phyloP scores from a whole-genome alignment of 2,113 vertebrate species.

The Chunga burmeisteri region DNA sequence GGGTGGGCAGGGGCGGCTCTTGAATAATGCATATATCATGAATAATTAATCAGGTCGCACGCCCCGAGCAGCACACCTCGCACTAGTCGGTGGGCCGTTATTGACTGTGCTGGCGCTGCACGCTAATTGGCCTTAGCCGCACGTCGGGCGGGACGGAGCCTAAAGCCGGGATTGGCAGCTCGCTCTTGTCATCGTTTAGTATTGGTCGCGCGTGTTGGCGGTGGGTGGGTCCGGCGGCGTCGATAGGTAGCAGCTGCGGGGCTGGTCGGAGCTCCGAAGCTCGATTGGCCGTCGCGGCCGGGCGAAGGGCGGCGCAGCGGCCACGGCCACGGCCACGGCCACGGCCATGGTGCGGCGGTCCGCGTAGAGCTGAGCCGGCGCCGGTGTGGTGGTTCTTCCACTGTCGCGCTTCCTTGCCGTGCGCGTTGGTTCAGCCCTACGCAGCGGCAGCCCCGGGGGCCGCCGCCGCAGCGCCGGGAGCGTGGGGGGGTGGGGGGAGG shows the following conservation, averaged over 20 bases:
- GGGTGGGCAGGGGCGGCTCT: too few relatives aligned
- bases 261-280: fast-evolving
- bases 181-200: background rate
- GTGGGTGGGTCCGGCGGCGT: background rate
- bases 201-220: background rate
- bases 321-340: background rate
- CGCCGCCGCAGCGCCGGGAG: background rate
- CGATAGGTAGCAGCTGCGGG: background rate
- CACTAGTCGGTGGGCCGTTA: background rate
- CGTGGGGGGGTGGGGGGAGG: too few relatives aligned
- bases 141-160: background rate
- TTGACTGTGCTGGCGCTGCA: fast-evolving
- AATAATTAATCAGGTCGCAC: background rate
- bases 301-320: background rate
- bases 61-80: background rate
- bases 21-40: fast-evolving
- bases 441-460: background rate
- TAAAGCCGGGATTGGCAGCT: background rate
- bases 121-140: background rate
- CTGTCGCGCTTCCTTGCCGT: background rate
- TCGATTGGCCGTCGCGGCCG: background rate
- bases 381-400: background rate
- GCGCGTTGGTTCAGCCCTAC: background rate
- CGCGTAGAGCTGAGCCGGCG: background rate
- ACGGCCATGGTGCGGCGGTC: background rate